Evolutionary conservation across 2,888 invertebrate species (phyloP), one percentile per base, ranked within the genome.

Genomic region (Axea sp.): DNA sequence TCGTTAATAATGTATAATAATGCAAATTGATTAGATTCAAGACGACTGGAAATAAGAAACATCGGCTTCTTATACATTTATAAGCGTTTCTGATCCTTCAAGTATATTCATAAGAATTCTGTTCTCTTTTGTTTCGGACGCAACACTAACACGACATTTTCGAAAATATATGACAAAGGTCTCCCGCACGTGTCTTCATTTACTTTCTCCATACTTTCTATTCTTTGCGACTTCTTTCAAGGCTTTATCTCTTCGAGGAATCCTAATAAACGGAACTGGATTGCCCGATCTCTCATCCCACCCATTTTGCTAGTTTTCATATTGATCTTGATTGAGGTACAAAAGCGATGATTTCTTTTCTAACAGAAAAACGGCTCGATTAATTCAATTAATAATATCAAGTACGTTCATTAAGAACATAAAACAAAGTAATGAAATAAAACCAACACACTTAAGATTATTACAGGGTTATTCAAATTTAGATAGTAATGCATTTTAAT

Each of bases 141-240:
- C n/a, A n/a, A n/a, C n/a, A n/a, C n/a, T n/a, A n/a, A n/a, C n/a
- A n/a, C 26, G n/a, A 4, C 24, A 9, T n/a, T 31, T 19, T 51
- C 43, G 14, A 53, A 64, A 53, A 53, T 35, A 37, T n/a, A 35
- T 17, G 53, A 43, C 35, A 45, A 51, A 28, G 26, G 30, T 53
- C 24, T 53, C 31, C 14, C 22, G 6, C 17, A 6, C 17, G 12
- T 37, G 4, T 43, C 9, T 26, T 64, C 28, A 22, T 65, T 55
- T 45, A 65, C 65, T 65, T 67, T 67, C 67, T 67, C 67, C 4
- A 39, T 19, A 67, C 67, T 67, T 67, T 67, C 67, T 57, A 67
- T 57, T 57, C 67, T 49, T 67, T 17, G 31, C 39, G 19, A 47
- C 11, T 41, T 57, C 57, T 14, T 47, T 11, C 55, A 12, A 47